Evolutionary conservation across 2,888 invertebrate genomes (phyloP).

Genomic region (Allolobophora icterica): DNA sequence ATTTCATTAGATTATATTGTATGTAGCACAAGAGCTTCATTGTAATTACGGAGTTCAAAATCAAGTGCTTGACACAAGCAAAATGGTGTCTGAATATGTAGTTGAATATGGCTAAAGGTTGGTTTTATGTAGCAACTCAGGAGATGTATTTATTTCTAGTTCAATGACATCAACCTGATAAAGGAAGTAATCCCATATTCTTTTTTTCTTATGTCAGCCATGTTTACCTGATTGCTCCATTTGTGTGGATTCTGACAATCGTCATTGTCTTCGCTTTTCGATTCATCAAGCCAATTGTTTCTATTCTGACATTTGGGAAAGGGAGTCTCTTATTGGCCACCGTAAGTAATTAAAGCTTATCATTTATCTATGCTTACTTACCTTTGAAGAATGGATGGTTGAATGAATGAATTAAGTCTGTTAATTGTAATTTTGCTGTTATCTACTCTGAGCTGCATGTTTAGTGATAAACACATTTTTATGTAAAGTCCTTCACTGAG

Average conservation of each 20-base stretch:
- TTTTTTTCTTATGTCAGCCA: constrained; percentile 52
- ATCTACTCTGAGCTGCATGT: too few species aligned
- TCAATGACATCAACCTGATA: neutral
- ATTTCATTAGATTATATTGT: neutral
- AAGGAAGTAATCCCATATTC: neutral
- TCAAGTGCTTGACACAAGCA: neutral
- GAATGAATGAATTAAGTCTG: neutral
- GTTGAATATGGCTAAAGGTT: neutral
- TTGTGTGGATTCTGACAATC: constrained; percentile 59
- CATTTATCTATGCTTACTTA: neutral
- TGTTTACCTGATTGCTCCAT: constrained; percentile 60
- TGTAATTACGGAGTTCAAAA: neutral
- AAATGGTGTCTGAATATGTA: neutral
- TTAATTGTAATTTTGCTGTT: too few species aligned
- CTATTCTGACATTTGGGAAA: constrained; percentile 61
- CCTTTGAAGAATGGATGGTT: neutral
- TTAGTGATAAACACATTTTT: too few species aligned
- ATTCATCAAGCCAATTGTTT: constrained; percentile 61
- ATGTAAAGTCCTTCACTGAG: too few species aligned
- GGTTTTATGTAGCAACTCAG: neutral
- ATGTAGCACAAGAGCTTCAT: neutral
- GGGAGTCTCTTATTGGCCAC: constrained; percentile 61
- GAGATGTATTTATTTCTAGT: neutral
- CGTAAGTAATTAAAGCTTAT: constrained; percentile 51
- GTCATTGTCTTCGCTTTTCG: constrained; percentile 60